Evolutionary conservation across 1,140 invertebrate genomes (phyloP).

Genomic region (Drosophila eugracilis): DNA sequence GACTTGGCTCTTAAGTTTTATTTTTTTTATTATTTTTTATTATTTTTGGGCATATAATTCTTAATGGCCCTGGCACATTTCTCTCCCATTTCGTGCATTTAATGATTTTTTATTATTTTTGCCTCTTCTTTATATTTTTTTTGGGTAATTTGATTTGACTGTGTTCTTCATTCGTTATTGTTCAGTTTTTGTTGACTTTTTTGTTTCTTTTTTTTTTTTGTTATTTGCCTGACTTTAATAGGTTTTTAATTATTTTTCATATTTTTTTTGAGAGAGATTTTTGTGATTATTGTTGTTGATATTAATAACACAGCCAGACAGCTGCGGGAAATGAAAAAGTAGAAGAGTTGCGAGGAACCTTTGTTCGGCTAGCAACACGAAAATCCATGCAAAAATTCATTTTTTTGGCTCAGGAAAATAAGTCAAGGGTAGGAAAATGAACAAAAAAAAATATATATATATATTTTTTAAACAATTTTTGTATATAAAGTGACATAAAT

Average conservation of each 20-base stretch:
- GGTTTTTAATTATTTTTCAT: conserved; percentile 74
- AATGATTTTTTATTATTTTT: conserved; percentile 75
- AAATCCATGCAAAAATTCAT: conserved; percentile 26
- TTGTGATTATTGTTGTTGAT: conserved; percentile 27
- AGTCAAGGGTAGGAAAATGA: background rate
- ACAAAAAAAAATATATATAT: background rate
- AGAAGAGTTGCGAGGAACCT: conserved; percentile 49
- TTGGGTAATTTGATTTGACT: conserved; percentile 81
- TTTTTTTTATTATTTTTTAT: too few relatives aligned
- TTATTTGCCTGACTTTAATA: conserved; percentile 69
- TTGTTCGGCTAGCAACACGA: conserved; percentile 44
- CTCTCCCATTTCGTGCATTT: conserved; percentile 82
- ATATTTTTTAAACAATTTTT: too few relatives aligned
- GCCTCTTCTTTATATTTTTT: conserved; percentile 58
- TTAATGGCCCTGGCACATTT: conserved; percentile 81
- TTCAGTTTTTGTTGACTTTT: conserved; percentile 50
- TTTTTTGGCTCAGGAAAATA: conserved; percentile 33
- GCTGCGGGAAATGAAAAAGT: conserved; percentile 47
- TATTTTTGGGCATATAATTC: conserved; percentile 68
- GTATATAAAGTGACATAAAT: background rate
- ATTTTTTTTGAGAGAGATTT: conserved; percentile 36
- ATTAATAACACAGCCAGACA: conserved; percentile 46
- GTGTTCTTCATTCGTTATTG: conserved; percentile 76
- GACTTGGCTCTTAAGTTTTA: conserved; percentile 22
- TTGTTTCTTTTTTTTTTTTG: conserved; percentile 9